Conservation (phyloP, 2,888 invertebrate species). For the Formica aserva region DNA sequence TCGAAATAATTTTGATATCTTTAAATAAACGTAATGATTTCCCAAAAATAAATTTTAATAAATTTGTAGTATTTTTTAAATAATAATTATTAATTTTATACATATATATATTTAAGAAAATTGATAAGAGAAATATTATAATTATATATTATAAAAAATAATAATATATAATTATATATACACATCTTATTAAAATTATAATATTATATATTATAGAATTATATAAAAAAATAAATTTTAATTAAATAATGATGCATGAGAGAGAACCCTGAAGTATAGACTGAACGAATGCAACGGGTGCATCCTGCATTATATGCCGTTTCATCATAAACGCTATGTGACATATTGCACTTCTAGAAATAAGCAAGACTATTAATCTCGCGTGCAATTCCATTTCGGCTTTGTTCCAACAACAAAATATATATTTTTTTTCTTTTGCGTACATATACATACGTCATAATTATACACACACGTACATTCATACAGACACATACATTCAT, state of each 20-base stretch:
- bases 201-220: background rate
- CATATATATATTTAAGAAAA: no score
- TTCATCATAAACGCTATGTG: constrained; percentile 58
- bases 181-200: background rate
- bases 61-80: background rate
- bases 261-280: background rate
- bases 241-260: background rate
- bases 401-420: constrained; percentile 66
- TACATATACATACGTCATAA: constrained; percentile 13
- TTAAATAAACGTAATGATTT: constrained; percentile 1
- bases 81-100: background rate
- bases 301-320: constrained; percentile 3
- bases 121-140: background rate
- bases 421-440: constrained; percentile 51
- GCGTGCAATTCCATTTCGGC: constrained; percentile 74
- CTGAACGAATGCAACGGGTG: background rate
- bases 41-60: background rate
- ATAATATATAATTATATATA: background rate
- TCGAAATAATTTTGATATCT: background rate
- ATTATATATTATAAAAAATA: background rate
- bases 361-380: constrained; percentile 69
- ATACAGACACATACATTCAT: background rate
- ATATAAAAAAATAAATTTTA: background rate
- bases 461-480: background rate
- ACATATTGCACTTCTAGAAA: constrained; percentile 69